Evolutionary conservation across 2,888 invertebrate species (phyloP).

Genomic region (Himalopsyche anomala): DNA sequence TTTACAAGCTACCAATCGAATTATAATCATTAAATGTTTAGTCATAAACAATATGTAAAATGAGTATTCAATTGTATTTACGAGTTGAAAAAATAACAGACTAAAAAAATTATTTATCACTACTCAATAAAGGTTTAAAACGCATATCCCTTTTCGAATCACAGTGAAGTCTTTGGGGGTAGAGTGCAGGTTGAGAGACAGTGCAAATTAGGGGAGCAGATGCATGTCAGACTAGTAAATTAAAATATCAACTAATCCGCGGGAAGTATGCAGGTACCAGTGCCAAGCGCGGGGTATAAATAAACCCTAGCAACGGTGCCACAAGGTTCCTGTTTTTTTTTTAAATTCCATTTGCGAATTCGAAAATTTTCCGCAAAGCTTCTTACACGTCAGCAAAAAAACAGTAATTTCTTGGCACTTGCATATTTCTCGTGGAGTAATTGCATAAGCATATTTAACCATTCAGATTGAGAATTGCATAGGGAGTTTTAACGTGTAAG

Average conservation of each 20-base stretch:
- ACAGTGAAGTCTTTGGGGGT: conserved; percentile 36
- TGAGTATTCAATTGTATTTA: no score
- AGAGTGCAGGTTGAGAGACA: conserved; percentile 50
- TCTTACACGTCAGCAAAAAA: neutral
- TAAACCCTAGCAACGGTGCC: neutral
- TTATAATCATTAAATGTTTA: neutral
- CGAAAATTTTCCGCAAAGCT: neutral
- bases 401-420: neutral
- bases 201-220: conserved; percentile 60
- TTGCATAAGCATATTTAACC: neutral
- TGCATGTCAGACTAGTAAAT: conserved; percentile 57
- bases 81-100: no score
- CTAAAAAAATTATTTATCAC: no score
- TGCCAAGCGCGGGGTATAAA: neutral
- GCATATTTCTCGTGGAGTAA: neutral
- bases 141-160: neutral
- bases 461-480: conserved; percentile 31
- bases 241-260: conserved; percentile 44
- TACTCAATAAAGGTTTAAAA: no score
- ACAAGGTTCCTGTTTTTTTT: neutral
- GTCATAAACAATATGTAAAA: neutral
- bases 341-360: neutral
- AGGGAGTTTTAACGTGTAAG: no score
- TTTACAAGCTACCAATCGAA: neutral
- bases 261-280: neutral